phyloP scores from a whole-genome alignment of 2,113 vertebrate genomes.

The Pipa parva region DNA sequence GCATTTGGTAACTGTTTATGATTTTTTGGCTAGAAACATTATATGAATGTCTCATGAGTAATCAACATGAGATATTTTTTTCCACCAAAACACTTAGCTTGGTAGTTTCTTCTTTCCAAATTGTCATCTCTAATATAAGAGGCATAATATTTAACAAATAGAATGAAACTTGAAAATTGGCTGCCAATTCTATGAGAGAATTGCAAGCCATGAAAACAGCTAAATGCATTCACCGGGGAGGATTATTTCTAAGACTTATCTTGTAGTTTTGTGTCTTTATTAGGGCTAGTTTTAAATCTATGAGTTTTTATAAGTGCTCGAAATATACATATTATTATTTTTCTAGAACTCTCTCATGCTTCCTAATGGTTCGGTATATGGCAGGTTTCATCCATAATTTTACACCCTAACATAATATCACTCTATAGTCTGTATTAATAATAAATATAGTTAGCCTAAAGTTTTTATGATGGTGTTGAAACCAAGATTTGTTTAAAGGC shows the following conservation, averaged over 20 bases:
- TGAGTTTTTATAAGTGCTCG: no score
- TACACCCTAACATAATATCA: no score
- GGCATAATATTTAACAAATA: conserved; percentile 8
- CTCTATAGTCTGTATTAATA: no score
- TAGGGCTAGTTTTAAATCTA: conserved; percentile 16
- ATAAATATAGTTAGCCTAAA: no score
- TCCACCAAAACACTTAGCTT: conserved; percentile 11
- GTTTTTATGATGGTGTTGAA: no score
- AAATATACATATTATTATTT: no score
- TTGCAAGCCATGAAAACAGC: conserved; percentile 25
- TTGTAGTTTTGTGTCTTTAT: conserved; percentile 27
- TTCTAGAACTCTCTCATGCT: no score
- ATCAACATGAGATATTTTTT: conserved; percentile 11
- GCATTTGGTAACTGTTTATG: conserved; percentile 18
- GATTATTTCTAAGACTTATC: conserved; percentile 15
- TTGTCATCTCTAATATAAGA: conserved; percentile 34
- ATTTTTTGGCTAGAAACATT: conserved; percentile 1
- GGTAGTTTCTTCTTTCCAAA: conserved; percentile 13
- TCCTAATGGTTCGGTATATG: no score
- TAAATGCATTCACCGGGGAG: conserved; percentile 24
- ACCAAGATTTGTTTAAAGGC: no score
- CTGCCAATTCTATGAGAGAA: conserved; percentile 15
- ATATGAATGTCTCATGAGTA: conserved; percentile 13
- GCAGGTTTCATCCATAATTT: no score
- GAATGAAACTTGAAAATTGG: conserved; percentile 31